These are phyloP conservation scores for Drosophila santomea DNA, from an alignment of 1,140 invertebrate genomes.

Conservation along the genomic window DNA sequence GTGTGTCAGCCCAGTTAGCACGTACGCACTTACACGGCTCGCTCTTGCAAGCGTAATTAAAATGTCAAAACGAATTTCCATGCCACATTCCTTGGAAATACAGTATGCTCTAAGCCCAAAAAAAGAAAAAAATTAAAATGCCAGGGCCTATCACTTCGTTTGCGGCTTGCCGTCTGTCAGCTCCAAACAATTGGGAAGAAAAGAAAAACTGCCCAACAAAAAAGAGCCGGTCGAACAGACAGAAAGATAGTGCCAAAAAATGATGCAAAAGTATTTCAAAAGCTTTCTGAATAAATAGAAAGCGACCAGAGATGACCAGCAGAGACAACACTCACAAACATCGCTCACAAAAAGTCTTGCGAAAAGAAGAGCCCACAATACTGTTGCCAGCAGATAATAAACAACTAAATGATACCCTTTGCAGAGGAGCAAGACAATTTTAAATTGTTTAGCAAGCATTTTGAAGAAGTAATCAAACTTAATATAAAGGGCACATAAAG, in stretches of 20 bases:
- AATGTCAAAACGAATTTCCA: constrained; percentile 62
- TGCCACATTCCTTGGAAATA: constrained; percentile 37
- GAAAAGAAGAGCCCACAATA: background rate
- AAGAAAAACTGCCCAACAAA: constrained; percentile 41
- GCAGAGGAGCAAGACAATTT: no score
- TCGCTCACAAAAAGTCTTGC: constrained; percentile 38
- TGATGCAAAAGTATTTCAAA: constrained; percentile 55
- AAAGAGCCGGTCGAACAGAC: constrained; percentile 52
- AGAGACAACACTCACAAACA: constrained; percentile 25
- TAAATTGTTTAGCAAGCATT: no score
- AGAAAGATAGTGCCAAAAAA: constrained; percentile 34
- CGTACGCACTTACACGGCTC: constrained; percentile 19
- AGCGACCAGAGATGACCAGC: constrained; percentile 26
- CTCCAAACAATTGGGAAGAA: constrained; percentile 28
- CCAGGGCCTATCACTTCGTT: constrained; percentile 60
- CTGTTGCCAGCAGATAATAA: constrained; percentile 1
- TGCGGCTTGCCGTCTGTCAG: constrained; percentile 53
- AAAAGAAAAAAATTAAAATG: constrained; percentile 8
- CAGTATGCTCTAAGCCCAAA: background rate
- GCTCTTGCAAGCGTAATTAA: constrained; percentile 59
- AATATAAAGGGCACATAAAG: no score
- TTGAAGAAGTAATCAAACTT: no score
- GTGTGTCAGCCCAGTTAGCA: constrained; percentile 60
- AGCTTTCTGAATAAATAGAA: constrained; percentile 27
- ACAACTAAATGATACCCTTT: constrained; percentile 8